phyloP scores from a whole-genome alignment of 92 coral and sea anemone species.

The Porites lobata region DNA sequence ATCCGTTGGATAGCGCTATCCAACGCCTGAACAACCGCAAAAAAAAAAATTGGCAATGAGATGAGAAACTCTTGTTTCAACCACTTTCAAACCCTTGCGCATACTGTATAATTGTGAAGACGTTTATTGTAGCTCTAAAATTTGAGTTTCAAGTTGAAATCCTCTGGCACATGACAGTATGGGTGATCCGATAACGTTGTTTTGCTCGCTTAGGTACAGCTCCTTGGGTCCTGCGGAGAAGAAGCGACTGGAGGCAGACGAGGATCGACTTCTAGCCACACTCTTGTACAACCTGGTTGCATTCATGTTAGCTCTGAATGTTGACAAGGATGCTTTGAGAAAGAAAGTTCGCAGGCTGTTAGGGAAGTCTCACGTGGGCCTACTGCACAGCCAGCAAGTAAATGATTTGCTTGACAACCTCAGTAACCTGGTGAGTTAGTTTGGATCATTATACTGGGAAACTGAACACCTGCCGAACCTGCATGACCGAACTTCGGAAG shows the following conservation, averaged over 20 bases:
- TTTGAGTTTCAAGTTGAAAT: too few species aligned
- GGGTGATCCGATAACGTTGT: background rate
- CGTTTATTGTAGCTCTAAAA: too few species aligned
- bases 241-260: conserved; percentile 95
- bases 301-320: conserved; percentile 89
- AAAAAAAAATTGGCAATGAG: too few species aligned
- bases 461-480: too few species aligned
- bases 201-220: conserved; percentile 68
- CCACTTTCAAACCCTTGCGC: too few species aligned
- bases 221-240: conserved; percentile 94
- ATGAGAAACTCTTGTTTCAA: too few species aligned
- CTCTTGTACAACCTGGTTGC: conserved; percentile 89
- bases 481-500: too few species aligned
- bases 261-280: conserved; percentile 92
- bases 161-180: too few species aligned
- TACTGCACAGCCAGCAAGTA: conserved; percentile 89
- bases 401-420: conserved; percentile 91
- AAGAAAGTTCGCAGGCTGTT: conserved; percentile 93
- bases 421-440: conserved; percentile 78
- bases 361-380: conserved; percentile 97
- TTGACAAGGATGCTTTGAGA: conserved; percentile 75
- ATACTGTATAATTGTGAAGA: too few species aligned
- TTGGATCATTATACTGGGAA: too few species aligned
- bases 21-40: too few species aligned
- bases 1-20: too few species aligned